Evolutionary conservation across 2,888 invertebrate species (phyloP).

Genomic region (Campaea margaritaria): DNA sequence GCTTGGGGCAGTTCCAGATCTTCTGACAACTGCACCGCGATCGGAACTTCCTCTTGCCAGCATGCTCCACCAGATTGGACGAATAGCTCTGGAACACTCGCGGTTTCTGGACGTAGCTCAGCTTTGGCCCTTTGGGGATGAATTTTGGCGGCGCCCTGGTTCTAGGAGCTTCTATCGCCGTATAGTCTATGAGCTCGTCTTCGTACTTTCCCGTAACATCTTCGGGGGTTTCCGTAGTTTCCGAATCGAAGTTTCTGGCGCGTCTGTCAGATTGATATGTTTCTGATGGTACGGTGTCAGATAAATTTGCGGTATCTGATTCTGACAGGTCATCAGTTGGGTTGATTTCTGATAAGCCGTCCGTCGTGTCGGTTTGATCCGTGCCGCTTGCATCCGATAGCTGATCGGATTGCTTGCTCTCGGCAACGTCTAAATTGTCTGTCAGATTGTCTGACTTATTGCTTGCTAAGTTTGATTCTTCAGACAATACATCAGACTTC

Average conservation of each 20-base stretch:
- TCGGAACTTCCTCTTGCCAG: constrained; percentile 62
- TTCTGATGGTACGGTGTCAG: constrained; percentile 35
- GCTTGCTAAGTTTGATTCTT: no score
- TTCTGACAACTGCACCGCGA: constrained; percentile 78
- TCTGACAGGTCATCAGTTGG: constrained; percentile 32
- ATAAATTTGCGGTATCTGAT: constrained; percentile 24
- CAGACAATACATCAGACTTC: constrained; percentile 13
- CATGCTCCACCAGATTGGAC: constrained; percentile 62
- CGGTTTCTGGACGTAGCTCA: constrained; percentile 61
- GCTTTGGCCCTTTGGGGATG: constrained; percentile 66
- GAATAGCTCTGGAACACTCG: constrained; percentile 49
- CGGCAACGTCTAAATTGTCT: constrained; percentile 14
- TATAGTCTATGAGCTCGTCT: constrained; percentile 37
- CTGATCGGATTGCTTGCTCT: constrained; percentile 15
- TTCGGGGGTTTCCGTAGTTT: constrained; percentile 44
- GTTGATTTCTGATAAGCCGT: constrained; percentile 9
- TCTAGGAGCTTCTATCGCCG: constrained; percentile 47
- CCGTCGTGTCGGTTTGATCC: constrained; percentile 9
- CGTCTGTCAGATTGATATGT: constrained; percentile 31
- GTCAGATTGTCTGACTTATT: constrained; percentile 8
- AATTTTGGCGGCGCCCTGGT: constrained; percentile 41
- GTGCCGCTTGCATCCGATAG: constrained; percentile 5
- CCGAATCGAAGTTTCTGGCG: constrained; percentile 40
- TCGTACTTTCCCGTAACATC: constrained; percentile 49
- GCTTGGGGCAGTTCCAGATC: constrained; percentile 79